Conservation (phyloP, 2,113 vertebrate species). For the Alosa alosa region DNA sequence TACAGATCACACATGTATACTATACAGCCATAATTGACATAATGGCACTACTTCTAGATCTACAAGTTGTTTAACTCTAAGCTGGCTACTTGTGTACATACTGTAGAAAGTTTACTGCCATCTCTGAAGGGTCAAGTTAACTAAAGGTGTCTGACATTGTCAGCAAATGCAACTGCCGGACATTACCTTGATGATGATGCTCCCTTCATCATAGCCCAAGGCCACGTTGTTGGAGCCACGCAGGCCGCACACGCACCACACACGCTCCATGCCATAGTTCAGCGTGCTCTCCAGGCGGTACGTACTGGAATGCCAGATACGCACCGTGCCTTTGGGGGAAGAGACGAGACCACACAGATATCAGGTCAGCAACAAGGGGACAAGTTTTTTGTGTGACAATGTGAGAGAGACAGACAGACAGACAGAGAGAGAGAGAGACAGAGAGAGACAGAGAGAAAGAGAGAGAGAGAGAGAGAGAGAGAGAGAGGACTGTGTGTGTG, state of each 20-base stretch:
- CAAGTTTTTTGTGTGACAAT: background rate
- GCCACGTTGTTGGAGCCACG: slow-evolving; percentile 96
- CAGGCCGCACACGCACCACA: slow-evolving; percentile 95
- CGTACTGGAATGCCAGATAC: slow-evolving; percentile 98
- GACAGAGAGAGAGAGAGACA: background rate
- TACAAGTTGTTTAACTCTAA: no score
- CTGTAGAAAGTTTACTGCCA: background rate
- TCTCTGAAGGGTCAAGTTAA: background rate
- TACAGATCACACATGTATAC: no score
- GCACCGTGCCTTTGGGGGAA: slow-evolving; percentile 82
- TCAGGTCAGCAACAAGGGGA: background rate
- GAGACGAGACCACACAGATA: background rate
- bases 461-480: background rate
- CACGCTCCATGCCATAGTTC: slow-evolving; percentile 97
- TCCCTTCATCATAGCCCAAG: slow-evolving; percentile 95
- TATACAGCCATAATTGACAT: no score
- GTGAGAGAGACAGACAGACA: background rate
- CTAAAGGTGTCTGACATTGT: background rate
- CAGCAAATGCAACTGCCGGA: background rate
- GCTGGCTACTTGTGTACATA: no score
- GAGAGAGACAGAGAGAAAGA: background rate
- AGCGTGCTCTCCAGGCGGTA: slow-evolving; percentile 95
- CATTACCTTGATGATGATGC: slow-evolving; percentile 96
- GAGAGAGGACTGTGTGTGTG: background rate
- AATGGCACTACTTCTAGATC: no score